Evolutionary conservation across 2,113 vertebrate genomes (phyloP).

Genomic region (Tetrao urogallus): DNA sequence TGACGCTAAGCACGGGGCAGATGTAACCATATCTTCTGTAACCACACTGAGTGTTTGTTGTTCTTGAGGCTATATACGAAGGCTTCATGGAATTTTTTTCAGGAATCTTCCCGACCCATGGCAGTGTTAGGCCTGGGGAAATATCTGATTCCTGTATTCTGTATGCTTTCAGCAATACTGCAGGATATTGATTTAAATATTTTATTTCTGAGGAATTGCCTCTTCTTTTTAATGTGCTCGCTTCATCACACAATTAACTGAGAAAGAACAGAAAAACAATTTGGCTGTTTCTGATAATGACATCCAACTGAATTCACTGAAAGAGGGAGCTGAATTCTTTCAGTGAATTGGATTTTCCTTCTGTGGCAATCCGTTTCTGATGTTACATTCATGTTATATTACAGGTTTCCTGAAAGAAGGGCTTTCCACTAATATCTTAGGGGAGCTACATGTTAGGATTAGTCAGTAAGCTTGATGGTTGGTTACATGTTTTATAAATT

Average conservation of each 20-base stretch:
- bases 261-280: background rate
- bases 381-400: background rate
- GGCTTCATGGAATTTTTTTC: background rate
- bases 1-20: background rate
- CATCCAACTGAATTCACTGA: background rate
- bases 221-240: background rate
- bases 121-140: background rate
- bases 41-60: background rate
- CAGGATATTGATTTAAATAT: background rate
- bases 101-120: background rate
- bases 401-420: background rate
- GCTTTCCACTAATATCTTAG: background rate
- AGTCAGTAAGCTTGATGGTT: background rate
- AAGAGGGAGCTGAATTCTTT: background rate
- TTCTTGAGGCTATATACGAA: background rate
- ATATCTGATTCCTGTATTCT: background rate
- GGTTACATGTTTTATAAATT: background rate
- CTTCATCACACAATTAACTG: background rate
- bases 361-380: background rate
- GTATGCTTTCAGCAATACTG: background rate
- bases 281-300: background rate
- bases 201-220: background rate
- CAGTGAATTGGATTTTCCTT: background rate
- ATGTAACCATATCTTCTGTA: background rate
- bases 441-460: background rate